Evolutionary conservation across 2,888 invertebrate species (phyloP), one percentile per base, ranked within the genome.

Genomic region (Philhelius pedissequus): DNA sequence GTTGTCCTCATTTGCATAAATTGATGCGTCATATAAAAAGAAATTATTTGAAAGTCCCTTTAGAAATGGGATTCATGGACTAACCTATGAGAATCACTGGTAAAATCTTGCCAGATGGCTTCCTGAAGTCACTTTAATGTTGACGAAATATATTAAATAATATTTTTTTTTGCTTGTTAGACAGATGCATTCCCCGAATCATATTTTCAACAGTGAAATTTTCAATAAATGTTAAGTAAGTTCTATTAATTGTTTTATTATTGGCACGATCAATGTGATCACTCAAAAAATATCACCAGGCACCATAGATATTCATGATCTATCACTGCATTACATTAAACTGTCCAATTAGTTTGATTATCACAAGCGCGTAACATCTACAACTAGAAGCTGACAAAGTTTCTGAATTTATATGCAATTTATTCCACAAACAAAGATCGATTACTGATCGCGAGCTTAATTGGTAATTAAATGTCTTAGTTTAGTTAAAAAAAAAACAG

Each of bases 1-100:
- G 15, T 8, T n/a, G 9, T 22, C 15, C 22, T 35, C 6, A 69
- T 77, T 66, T 75, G 35, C 48, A 75, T 75, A 75, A 68, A 48
- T 20, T 64, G 32, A 45, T 56, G 43, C 40, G 30, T 62, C 18
- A 45, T 20, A 15, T 22, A 32, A n/a, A 20, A 25, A 5, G 22
- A 7, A 13, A n/a, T 22, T n/a, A n/a, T n/a, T n/a, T n/a, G n/a
- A n/a, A n/a, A n/a, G n/a, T n/a, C n/a, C n/a, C n/a, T n/a, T n/a
- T n/a, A n/a, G n/a, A n/a, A n/a, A n/a, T n/a, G n/a, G n/a, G n/a
- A n/a, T n/a, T n/a, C n/a, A n/a, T n/a, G n/a, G n/a, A n/a, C n/a
- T n/a, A n/a, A n/a, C n/a, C n/a, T n/a, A n/a, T n/a, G n/a, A n/a
- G n/a, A n/a, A n/a, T n/a, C n/a, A n/a, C n/a, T n/a, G n/a, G n/a